A percentile compares a stretch with the other conserved stretches of the same genome.
phyloP scores from a whole-genome alignment of 2,797 vertebrate species.

The Cheirogaleus major region DNA sequence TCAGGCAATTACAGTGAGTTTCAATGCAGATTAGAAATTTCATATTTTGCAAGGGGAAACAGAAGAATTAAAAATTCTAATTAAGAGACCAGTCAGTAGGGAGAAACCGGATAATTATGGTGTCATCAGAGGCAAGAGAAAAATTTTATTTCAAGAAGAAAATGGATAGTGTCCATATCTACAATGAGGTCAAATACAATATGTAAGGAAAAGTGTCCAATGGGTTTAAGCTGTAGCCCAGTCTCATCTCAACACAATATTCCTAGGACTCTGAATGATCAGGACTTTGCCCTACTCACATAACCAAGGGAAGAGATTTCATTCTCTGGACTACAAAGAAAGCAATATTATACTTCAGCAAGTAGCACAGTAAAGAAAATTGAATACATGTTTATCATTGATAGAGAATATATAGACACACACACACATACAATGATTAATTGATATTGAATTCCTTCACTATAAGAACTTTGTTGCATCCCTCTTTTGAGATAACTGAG shows the following conservation, averaged over 20 bases:
- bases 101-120: neutral
- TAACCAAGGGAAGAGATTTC: neutral
- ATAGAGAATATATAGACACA: neutral
- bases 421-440: neutral
- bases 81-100: neutral
- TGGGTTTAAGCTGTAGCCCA: neutral
- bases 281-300: neutral
- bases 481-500: neutral
- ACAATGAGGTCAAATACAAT: neutral
- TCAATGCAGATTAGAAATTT: neutral
- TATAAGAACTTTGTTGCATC: neutral
- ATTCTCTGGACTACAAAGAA: neutral
- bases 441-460: neutral
- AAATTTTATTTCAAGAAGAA: neutral
- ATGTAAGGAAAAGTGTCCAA: neutral
- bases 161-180: neutral
- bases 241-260: neutral
- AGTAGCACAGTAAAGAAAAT: constrained; percentile 17
- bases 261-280: neutral
- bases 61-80: neutral
- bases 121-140: neutral
- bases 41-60: neutral
- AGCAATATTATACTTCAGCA: neutral
- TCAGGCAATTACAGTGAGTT: neutral
- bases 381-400: neutral